phyloP scores from a whole-genome alignment of 2,113 vertebrate species.

The Cynoglossus semilaevis region DNA sequence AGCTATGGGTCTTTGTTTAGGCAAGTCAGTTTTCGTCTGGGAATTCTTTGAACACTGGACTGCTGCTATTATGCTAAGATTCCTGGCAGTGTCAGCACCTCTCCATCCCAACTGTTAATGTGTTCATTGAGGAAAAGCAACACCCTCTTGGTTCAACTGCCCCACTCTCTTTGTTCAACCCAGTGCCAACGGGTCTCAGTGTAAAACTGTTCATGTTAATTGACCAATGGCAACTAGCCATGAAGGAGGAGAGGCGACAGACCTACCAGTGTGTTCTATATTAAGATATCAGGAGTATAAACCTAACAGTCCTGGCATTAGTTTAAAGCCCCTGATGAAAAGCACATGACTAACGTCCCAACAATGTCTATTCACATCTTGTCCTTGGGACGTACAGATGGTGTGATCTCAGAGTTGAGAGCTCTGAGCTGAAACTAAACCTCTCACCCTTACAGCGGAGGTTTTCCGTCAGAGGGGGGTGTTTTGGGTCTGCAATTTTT shows the following conservation, averaged over 20 bases:
- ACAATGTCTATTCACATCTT: constrained; percentile 79
- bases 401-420: constrained; percentile 74
- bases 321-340: constrained; percentile 88
- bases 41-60: not conserved
- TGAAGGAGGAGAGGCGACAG: constrained; percentile 41
- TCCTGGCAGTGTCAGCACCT: not conserved
- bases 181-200: constrained; percentile 3
- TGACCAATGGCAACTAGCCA: constrained; percentile 28
- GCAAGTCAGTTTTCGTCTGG: not conserved
- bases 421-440: constrained; percentile 80
- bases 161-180: constrained; percentile 1
- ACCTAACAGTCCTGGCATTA: constrained; percentile 81
- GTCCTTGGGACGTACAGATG: constrained; percentile 79
- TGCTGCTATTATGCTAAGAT: constrained; percentile 3
- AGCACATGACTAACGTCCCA: constrained; percentile 84
- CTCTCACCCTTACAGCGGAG: constrained; percentile 72
- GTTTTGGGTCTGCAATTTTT: constrained; percentile 28
- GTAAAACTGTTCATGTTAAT: constrained; percentile 20
- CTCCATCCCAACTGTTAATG: constrained; percentile 10
- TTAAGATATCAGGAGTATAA: constrained; percentile 80
- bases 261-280: constrained; percentile 67
- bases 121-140: constrained; percentile 1
- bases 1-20: not conserved
- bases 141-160: not conserved
- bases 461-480: constrained; percentile 58